Evolutionary conservation across 1,140 invertebrate species (phyloP), one percentile per base, ranked within the genome.

Genomic region (Neodiprion pinetum): DNA sequence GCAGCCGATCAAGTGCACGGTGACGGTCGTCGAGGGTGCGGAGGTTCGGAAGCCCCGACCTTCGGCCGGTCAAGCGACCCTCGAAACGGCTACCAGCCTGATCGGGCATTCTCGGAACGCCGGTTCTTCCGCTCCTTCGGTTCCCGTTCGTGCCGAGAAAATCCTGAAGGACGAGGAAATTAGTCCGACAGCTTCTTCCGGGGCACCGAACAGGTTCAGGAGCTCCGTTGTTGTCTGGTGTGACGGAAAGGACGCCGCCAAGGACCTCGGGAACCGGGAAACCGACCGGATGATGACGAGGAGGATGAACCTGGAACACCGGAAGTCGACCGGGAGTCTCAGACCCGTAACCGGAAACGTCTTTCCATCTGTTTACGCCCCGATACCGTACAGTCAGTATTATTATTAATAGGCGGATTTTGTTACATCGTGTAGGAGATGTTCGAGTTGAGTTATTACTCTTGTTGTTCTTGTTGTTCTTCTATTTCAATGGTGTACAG

Each of bases 321-420:
- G 77, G 80, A 84, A 80, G 78, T 75, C 78, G 74, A 80, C 78
- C 72, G 78, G 73, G 69, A 77, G 75, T 71, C 67, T 21, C 71
- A 76, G n/a, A 65, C 82, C 75, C n/a, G 75, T 78, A 76, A 84
- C 76, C 82, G 86, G 88, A 80, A 89, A 84, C 71, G 88, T 90
- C 81, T 85, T 92, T 81, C 87, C 90, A 66, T 85, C 88, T 76
- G 83, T 92, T 74, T 92, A 91, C 82, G 91, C 91, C 75, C 91
- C 91, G 69, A 87, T 90, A 72, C 91, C 91, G 77, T 92, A 91
- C 86, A 91, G 91, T 92, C 86, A 89, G 90, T 91, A 85, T 80
- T 14, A 28, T 72, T 77, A 66, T 47, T 40, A 40, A 40, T 40
- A 40, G 28, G 28, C 28, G 28, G 28, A 40, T 40, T 40, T 40